phyloP scores from a whole-genome alignment of 2,888 invertebrate species.

The Drosophila borborema region DNA sequence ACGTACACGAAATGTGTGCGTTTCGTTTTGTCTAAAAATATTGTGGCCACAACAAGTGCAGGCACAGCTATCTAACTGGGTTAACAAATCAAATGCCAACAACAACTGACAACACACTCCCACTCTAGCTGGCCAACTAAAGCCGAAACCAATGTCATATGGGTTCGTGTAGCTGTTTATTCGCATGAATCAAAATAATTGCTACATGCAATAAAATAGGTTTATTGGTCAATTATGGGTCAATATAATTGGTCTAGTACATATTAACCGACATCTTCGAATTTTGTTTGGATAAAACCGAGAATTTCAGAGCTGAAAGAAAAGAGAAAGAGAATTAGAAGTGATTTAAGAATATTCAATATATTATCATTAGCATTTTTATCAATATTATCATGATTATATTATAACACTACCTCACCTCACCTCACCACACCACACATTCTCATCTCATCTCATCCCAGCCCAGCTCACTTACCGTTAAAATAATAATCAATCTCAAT shows the following conservation, averaged over 20 bases:
- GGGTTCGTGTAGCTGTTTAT: constrained; percentile 18
- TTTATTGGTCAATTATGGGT: constrained; percentile 21
- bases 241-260: background rate
- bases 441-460: background rate
- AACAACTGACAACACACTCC: background rate
- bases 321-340: background rate
- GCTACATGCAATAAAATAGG: background rate
- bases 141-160: constrained; percentile 14
- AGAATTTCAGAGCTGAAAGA: constrained; percentile 8
- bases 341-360: background rate
- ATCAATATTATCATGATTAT: no score
- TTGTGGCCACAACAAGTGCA: constrained; percentile 1
- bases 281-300: background rate
- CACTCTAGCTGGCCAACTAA: background rate
- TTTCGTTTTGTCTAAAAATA: background rate
- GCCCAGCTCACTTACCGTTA: background rate
- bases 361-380: no score
- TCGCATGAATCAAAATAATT: constrained; percentile 27
- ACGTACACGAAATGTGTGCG: background rate
- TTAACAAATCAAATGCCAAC: constrained; percentile 17
- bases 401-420: no score
- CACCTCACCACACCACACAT: no score
- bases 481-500: background rate
- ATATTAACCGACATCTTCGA: background rate
- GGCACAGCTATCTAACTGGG: constrained; percentile 37